phyloP scores from a whole-genome alignment of 2,113 vertebrate species.

The Limanda limanda region DNA sequence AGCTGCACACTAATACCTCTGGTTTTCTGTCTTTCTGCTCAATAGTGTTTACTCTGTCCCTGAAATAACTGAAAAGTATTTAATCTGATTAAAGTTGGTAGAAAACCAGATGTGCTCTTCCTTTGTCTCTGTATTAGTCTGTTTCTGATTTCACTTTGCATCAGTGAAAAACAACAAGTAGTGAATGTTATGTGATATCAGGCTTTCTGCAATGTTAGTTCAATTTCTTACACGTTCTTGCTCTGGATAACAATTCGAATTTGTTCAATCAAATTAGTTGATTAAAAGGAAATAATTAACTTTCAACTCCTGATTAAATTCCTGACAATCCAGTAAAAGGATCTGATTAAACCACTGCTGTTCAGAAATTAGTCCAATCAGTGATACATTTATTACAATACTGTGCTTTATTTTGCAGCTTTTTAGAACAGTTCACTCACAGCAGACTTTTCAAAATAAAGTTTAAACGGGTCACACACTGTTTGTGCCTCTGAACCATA shows the following conservation, averaged over 20 bases:
- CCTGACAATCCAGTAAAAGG: not conserved
- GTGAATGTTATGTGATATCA: not conserved
- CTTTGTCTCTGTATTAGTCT: not conserved
- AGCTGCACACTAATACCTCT: constrained; percentile 3
- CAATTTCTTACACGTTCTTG: not conserved
- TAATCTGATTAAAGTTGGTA: constrained; percentile 1
- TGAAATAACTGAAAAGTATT: not conserved
- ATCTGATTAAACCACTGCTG: not conserved
- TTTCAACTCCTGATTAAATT: not conserved
- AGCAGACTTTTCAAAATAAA: constrained; percentile 17
- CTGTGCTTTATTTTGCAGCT: constrained; percentile 41
- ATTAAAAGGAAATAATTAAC: not conserved
- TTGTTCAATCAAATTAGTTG: no score
- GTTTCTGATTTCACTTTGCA: not conserved
- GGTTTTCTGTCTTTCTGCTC: not conserved
- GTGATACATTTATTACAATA: not conserved
- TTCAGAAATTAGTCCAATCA: not conserved
- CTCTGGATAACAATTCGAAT: no score
- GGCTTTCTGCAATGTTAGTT: not conserved
- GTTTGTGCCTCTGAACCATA: not conserved
- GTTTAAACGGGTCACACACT: not conserved
- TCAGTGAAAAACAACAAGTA: not conserved
- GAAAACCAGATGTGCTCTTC: not conserved
- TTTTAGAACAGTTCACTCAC: not conserved
- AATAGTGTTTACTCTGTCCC: not conserved